Evolutionary conservation across 2,888 invertebrate genomes (phyloP).

Genomic region (Marasmarcha lunaedactyla): DNA sequence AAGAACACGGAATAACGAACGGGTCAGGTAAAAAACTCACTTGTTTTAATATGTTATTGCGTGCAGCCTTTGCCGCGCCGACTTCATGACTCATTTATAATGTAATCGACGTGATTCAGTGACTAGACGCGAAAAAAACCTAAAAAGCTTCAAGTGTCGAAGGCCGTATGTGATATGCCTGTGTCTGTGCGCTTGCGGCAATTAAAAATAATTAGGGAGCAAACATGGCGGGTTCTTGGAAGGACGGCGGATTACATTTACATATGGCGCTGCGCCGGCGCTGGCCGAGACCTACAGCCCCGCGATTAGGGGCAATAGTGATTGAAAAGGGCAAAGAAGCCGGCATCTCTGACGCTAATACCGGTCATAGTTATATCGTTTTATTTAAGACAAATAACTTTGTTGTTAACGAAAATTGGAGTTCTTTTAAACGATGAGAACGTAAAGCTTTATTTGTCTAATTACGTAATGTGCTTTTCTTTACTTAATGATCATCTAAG

Average conservation of each 20-base stretch:
- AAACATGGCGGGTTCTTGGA: conserved; percentile 59
- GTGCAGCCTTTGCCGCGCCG: conserved; percentile 29
- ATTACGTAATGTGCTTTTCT: too few species aligned
- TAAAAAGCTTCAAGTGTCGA: conserved; percentile 50
- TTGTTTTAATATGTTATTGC: conserved; percentile 37
- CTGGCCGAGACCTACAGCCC: conserved; percentile 47
- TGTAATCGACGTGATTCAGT: conserved; percentile 51
- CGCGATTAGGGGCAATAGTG: conserved; percentile 65
- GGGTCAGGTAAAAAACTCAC: conserved; percentile 41
- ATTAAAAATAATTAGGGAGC: conserved; percentile 70
- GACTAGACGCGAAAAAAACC: conserved; percentile 65
- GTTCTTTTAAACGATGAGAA: too few species aligned
- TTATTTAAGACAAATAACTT: conserved; percentile 23
- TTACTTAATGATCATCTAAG: too few species aligned
- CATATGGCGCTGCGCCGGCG: conserved; percentile 37
- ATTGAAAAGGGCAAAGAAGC: conserved; percentile 59
- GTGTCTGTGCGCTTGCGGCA: conserved; percentile 53
- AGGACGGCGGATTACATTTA: conserved; percentile 56
- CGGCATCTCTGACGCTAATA: conserved; percentile 37
- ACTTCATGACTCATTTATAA: conserved; percentile 41
- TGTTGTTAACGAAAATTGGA: too few species aligned
- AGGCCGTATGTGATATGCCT: conserved; percentile 40
- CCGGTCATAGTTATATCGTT: conserved; percentile 34
- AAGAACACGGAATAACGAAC: conserved; percentile 32
- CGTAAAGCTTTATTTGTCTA: too few species aligned